Conservation (phyloP, 2,797 vertebrate species). For the Alfaro cultratus region DNA sequence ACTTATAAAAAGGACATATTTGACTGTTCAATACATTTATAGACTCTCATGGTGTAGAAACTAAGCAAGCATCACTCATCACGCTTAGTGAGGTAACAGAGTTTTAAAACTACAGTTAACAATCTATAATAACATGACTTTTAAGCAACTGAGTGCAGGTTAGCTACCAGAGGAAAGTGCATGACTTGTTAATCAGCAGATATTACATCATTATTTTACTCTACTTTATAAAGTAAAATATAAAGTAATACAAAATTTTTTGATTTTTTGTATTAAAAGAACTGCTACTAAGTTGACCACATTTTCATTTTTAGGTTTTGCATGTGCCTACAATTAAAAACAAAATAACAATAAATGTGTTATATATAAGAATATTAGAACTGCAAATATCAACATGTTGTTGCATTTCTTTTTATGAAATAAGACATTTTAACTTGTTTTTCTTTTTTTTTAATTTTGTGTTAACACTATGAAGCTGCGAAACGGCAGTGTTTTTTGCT, state of each 20-base stretch:
- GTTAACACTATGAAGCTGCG: neutral
- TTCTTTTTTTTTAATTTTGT: neutral
- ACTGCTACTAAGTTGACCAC: neutral
- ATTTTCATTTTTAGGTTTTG: neutral
- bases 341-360: neutral
- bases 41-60: neutral
- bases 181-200: neutral
- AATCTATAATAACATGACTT: neutral
- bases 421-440: neutral
- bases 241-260: too few relatives aligned
- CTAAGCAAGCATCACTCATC: neutral
- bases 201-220: neutral
- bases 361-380: neutral
- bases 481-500: neutral
- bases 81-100: neutral
- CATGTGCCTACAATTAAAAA: neutral
- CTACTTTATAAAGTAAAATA: too few relatives aligned
- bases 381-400: neutral
- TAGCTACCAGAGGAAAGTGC: neutral
- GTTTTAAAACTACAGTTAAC: neutral
- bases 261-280: neutral
- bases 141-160: neutral
- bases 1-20: neutral
- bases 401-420: neutral
- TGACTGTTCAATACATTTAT: neutral